Evolutionary conservation across 2,888 invertebrate genomes (phyloP).

Genomic region (Mechanitis messenoides): DNA sequence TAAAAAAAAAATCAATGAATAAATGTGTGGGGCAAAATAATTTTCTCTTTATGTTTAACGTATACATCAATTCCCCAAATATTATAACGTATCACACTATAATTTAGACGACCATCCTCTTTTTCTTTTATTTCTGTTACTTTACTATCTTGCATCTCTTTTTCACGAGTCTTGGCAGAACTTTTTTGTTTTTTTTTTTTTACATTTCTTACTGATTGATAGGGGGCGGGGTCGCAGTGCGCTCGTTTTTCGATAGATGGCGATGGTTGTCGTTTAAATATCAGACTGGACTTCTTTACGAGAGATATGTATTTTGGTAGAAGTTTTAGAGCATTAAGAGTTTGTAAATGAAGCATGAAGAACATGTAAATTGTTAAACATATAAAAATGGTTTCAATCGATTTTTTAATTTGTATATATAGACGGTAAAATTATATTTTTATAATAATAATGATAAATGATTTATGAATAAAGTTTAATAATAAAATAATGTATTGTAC

Average conservation of each 20-base stretch:
- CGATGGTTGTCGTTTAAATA: constrained; percentile 14
- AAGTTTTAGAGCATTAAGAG: not conserved
- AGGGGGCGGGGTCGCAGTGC: constrained; percentile 17
- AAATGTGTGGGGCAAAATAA: too few species aligned
- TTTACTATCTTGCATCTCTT: constrained; percentile 37
- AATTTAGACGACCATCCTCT: constrained; percentile 56
- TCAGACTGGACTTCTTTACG: constrained; percentile 8
- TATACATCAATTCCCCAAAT: constrained; percentile 48
- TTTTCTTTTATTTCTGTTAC: constrained; percentile 26
- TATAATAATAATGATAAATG: too few species aligned
- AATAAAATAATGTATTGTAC: too few species aligned
- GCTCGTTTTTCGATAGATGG: constrained; percentile 19
- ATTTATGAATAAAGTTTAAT: too few species aligned
- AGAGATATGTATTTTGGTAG: not conserved
- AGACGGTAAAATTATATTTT: too few species aligned
- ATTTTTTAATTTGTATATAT: too few species aligned
- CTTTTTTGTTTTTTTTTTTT: constrained; percentile 45
- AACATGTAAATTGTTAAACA: too few species aligned
- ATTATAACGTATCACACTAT: constrained; percentile 67
- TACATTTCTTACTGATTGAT: constrained; percentile 54
- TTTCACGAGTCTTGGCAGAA: constrained; percentile 36
- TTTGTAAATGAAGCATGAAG: too few species aligned
- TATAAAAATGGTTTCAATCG: too few species aligned
- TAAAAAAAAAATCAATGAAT: too few species aligned
- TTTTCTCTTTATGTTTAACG: constrained; percentile 32